phyloP scores from a whole-genome alignment of 2,797 vertebrate genomes.

The Artibeus lituratus region DNA sequence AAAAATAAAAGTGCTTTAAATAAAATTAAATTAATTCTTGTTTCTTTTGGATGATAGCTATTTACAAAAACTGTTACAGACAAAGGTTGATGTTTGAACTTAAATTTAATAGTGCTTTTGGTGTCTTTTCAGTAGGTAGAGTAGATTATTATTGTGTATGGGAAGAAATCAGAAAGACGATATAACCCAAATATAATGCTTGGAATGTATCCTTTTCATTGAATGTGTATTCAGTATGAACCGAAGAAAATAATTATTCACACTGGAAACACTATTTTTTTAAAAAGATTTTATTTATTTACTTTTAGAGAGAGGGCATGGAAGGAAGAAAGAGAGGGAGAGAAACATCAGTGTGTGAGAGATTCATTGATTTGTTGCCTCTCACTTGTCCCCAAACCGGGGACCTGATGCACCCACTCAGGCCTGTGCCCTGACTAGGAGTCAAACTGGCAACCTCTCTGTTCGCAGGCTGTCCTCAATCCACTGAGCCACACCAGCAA shows the following conservation, averaged over 20 bases:
- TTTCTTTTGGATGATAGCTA: neutral
- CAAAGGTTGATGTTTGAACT: slow-evolving; percentile 13
- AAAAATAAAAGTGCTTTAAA: neutral
- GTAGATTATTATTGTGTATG: neutral
- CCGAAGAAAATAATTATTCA: slow-evolving; percentile 3
- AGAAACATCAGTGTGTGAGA: too few relatives aligned
- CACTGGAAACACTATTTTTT: neutral
- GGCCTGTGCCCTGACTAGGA: too few relatives aligned
- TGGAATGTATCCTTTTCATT: neutral
- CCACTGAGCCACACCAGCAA: too few relatives aligned
- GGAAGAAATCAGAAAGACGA: neutral
- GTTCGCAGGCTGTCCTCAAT: too few relatives aligned
- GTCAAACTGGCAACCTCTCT: too few relatives aligned
- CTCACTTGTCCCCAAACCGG: too few relatives aligned
- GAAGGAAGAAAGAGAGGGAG: too few relatives aligned
- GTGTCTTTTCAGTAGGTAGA: neutral
- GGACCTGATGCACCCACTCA: too few relatives aligned
- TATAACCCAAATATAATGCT: neutral
- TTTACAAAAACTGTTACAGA: neutral
- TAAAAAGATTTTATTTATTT: too few relatives aligned
- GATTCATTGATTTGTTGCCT: too few relatives aligned
- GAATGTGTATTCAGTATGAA: neutral
- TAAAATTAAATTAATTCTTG: neutral
- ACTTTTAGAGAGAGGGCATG: too few relatives aligned
- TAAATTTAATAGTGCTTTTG: slow-evolving; percentile 15